Evolutionary conservation across 2,113 vertebrate species (phyloP), one percentile per base, ranked within the genome.

Genomic region (Astur gentilis): DNA sequence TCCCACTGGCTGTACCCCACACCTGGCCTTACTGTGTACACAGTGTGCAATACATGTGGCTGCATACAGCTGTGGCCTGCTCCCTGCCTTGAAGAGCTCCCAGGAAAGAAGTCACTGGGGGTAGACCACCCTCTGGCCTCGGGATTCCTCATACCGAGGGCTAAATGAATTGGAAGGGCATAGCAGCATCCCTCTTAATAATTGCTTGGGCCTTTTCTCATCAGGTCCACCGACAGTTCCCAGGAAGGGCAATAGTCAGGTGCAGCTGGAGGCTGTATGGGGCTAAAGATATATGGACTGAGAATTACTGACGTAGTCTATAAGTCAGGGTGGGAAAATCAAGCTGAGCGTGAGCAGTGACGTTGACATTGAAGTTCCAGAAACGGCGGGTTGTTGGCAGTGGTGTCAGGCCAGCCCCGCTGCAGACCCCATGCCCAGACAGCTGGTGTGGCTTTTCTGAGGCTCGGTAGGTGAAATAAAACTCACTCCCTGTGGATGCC

Each of bases 401-500:
- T 0, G 1, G 7, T 38, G 29, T 27, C 67, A 72, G 75, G 7
- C 27, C 58, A 72, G 10, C 5, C 16, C 5, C 17, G 2, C 23
- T 2, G 4, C 36, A 77, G 27, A 69, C 7, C 21, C 16, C 6
- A 1, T 1, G 5, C 23, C 22, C 2, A 2, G 18, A 17, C 3
- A 3, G 10, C 13, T 83, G 6, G 1, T 42, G 27, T 31, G 25
- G 13, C 31, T 52, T 67, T 81, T 38, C 16, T 44, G 47, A 58
- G 17, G 8, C 36, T 70, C 87, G 13, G 10, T 12, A 31, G 16
- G 10, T 60, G 67, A 83, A 66, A 69, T 10, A 45, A 69, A 77
- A 22, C 11, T 81, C 54, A n/a, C 12, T 36, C 27, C 16, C 23
- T 49, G 13, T 65, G 38, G 14, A 50, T 60, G 70, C 22, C 42